Base-by-base conservation (phyloP, 2,888 invertebrate species). In the Hecatera dysodea region DNA sequence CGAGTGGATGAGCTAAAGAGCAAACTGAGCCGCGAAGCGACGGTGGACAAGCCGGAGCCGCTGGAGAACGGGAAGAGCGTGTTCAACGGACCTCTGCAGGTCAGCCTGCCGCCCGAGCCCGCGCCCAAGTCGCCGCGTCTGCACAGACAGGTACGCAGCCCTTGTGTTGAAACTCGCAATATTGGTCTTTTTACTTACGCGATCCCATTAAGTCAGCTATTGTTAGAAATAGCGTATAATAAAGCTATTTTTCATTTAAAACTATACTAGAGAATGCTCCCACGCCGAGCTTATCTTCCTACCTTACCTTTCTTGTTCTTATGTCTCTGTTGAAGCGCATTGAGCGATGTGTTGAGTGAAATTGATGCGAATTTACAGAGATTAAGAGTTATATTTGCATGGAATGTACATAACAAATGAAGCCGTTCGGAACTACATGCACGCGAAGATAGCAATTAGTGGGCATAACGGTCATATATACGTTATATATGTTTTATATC, bases 81-180 rank as follows among this genome's bases (percentile, higher is more conserved):
- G 67, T 96, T 97, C 86, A 97, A 97, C 90, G 97, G 97, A 3
- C 97, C 97, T 50, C 94, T 98, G 74, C 97, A 97, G 84, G 98
- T 97, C 57, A 96, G 97, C 70, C 91, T 98, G 86, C 97, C 97
- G 53, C 97, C 97, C 15, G 98, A 98, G 87, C 93, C 96, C 12
- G 88, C 90, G 80, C 94, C 93, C 48, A 94, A 93, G 81, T 95
- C 96, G 48, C 95, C 96, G 8, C 82, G 95, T 19, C 85, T 95
- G 6, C 92, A 95, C 61, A 92, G 93, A 92, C 95, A 93, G 94
- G 93, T 94, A 84, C 36, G n/a, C n/a, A 15, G 19, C 3, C 9
- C 19, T 29, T 46, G 29, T 3, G n/a, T 19, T 59, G 0, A 60
- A 5, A n/a, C 33, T 59, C 19, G 15, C 1, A 61, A 48, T 42